Conservation (phyloP, 2,888 invertebrate species). For the Mythimna impura region DNA sequence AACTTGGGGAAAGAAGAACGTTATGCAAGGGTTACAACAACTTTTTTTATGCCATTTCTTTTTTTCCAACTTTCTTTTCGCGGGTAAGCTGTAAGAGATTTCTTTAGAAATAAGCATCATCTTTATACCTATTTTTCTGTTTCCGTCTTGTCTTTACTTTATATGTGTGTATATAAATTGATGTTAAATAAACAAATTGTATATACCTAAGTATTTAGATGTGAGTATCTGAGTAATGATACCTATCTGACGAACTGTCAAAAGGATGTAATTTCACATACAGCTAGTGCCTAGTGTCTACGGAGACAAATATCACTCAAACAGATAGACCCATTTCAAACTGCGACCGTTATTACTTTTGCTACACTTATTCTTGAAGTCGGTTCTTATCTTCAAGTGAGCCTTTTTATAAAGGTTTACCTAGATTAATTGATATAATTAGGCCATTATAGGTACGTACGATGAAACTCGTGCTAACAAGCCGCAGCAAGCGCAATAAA, state of each 20-base stretch:
- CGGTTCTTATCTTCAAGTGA: constrained; percentile 44
- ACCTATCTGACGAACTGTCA: background rate
- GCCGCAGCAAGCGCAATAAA: constrained; percentile 55
- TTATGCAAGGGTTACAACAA: background rate
- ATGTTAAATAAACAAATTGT: too few relatives aligned
- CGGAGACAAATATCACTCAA: constrained; percentile 4
- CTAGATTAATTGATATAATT: constrained; percentile 64
- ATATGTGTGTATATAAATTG: too few relatives aligned
- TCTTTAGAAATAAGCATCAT: too few relatives aligned
- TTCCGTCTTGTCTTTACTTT: too few relatives aligned
- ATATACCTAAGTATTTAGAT: background rate
- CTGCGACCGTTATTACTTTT: constrained; percentile 24
- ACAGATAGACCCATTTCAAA: constrained; percentile 27
- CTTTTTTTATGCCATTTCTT: background rate
- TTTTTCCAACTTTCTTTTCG: background rate
- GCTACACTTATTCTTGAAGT: constrained; percentile 23
- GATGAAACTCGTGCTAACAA: constrained; percentile 64
- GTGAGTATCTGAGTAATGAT: background rate
- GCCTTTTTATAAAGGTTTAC: constrained; percentile 43
- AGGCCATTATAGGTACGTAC: constrained; percentile 58
- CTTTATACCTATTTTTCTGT: too few relatives aligned
- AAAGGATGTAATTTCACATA: background rate
- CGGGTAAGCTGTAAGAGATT: too few relatives aligned
- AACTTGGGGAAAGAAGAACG: background rate
- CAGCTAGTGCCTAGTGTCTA: background rate